Base-by-base conservation (phyloP, 2,888 invertebrate genomes). In the Rhodophaea formosa region DNA sequence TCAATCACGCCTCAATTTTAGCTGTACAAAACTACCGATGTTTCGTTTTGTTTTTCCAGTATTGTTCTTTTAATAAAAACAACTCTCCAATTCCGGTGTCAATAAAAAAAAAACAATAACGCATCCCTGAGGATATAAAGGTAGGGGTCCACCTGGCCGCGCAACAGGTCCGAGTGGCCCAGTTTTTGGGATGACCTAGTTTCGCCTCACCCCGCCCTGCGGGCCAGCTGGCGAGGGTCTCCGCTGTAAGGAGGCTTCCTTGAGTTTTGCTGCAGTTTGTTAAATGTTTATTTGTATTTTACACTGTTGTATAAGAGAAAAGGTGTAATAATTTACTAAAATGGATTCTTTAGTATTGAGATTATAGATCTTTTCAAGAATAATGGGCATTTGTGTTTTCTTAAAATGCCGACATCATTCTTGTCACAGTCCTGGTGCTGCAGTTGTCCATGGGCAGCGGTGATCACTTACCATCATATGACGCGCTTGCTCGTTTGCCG, bases 181-280 rank as follows among this genome's bases (percentile, higher is more conserved):
- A 66, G 66, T 68, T 62, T 59, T 57, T 56, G 56, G 46, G 43
- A 53, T 62, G 62, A 62, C 62, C 67, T 46, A 67, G 60, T 64
- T 56, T 45, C 35, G n/a, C 14, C 14, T 10, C 1, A 30, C 32
- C 10, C 32, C 23, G 23, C 23, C 32, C 8, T 23, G 23, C 23
- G 16, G 45, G 16, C 45, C 45, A 44, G 44, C 45, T 10, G 10
- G 30, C 32, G 32, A 3, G 8, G 30, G 39, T 8, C 52, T 15
- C 42, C 10, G 43, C 12, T 12, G 32, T 15, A 43, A 29, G 17
- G 43, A 29, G 53, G 43, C n/a, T n/a, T 35, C 16, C 46, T 55
- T 35, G 47, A 44, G 14, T 43, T 0, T 44, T 30, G 29, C 44
- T 44, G 53, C 53, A 53, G 42, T 43, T 54, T 52, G 16, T 52